phyloP scores from a whole-genome alignment of 1,140 invertebrate species.

The Drosophila nikananu region DNA sequence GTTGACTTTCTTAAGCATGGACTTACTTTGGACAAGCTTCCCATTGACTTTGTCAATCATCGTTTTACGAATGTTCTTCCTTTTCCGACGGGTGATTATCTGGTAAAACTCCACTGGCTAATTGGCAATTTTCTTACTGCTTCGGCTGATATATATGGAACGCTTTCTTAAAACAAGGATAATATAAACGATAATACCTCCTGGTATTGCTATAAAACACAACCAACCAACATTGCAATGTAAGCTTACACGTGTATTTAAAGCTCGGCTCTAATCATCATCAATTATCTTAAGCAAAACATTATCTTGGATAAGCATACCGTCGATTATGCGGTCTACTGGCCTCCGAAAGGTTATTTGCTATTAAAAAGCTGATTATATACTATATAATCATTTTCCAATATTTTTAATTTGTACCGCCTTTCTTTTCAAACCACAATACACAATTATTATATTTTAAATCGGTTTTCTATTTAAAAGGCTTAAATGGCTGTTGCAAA shows the following conservation, averaged over 20 bases:
- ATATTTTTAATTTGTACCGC: not conserved
- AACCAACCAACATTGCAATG: too few species aligned
- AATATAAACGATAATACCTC: too few species aligned
- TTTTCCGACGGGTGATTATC: conserved; percentile 8
- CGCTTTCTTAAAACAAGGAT: too few species aligned
- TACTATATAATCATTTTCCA: too few species aligned
- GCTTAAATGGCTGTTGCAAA: too few species aligned
- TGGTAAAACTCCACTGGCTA: not conserved
- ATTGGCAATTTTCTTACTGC: not conserved
- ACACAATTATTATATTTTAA: not conserved
- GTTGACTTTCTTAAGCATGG: not conserved
- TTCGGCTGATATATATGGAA: not conserved
- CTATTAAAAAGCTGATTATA: too few species aligned
- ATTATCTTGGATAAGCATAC: too few species aligned
- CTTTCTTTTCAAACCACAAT: not conserved
- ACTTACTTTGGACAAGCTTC: conserved; percentile 12
- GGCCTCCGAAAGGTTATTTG: too few species aligned
- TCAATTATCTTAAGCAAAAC: too few species aligned
- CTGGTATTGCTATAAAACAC: too few species aligned
- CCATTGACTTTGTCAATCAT: not conserved
- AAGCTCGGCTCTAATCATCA: too few species aligned
- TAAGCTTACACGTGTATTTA: not conserved
- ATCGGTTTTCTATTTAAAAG: not conserved
- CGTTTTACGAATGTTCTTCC: not conserved
- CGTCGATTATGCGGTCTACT: too few species aligned